Conservation (phyloP, 2,113 vertebrate genomes). For the Calidris pygmaea region DNA sequence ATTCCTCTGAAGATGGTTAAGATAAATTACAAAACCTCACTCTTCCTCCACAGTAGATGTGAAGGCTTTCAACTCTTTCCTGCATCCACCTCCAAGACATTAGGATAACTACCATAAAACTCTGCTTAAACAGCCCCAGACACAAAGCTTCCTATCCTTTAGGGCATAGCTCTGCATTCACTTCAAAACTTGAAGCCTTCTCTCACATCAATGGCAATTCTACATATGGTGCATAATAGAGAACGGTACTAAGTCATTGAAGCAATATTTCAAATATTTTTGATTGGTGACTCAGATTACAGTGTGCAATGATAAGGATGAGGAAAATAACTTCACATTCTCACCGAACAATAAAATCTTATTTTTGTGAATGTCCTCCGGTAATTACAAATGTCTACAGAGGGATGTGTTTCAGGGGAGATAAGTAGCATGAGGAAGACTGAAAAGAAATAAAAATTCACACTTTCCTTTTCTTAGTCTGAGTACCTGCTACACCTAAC, state of each 20-base stretch:
- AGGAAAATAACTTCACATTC: background rate
- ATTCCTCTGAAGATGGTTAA: background rate
- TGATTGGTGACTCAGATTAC: constrained; percentile 5
- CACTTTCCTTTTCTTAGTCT: background rate
- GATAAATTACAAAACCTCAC: background rate
- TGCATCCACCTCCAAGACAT: background rate
- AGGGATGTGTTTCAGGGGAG: background rate
- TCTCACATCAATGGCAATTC: background rate
- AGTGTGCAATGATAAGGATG: background rate
- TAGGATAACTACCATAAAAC: background rate
- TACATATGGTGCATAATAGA: background rate
- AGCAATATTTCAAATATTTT: constrained; percentile 3
- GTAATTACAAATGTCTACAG: background rate
- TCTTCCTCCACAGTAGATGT: background rate
- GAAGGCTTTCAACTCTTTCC: background rate
- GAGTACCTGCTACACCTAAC: background rate
- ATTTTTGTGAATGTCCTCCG: background rate
- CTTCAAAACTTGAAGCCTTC: background rate
- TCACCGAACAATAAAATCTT: background rate
- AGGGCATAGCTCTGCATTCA: background rate
- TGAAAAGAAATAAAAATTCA: background rate
- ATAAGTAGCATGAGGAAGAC: background rate
- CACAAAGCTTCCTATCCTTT: background rate
- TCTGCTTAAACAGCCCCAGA: background rate
- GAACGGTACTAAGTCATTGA: background rate